Conservation (phyloP, 23 tunicate species). For the Styela clava region DNA sequence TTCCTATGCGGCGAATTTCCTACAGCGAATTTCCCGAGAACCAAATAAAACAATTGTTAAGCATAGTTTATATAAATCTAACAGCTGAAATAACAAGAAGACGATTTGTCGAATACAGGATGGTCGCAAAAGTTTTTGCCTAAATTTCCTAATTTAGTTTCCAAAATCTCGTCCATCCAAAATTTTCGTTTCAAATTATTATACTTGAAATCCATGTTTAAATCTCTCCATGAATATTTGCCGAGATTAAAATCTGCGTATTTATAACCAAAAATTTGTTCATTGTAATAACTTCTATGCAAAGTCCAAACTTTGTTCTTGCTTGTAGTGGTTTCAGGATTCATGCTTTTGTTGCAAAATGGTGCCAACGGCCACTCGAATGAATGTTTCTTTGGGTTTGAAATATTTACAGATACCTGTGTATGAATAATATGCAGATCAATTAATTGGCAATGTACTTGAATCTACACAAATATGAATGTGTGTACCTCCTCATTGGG, state of each 20-base stretch:
- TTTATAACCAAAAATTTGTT: constrained; percentile 60
- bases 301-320: constrained; percentile 35
- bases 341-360: constrained; percentile 51
- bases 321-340: constrained; percentile 27
- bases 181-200: constrained; percentile 1
- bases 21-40: no score
- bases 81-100: background rate
- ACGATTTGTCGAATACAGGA: background rate
- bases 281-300: constrained; percentile 25
- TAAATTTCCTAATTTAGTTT: constrained; percentile 12
- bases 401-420: no score
- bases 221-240: constrained; percentile 18
- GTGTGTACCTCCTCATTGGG: no score
- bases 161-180: constrained; percentile 18
- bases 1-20: no score
- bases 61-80: no score
- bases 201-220: constrained; percentile 21
- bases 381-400: background rate
- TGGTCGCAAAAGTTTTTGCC: background rate
- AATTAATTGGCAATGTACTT: no score
- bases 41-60: no score
- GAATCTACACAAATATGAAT: no score
- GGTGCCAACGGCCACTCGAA: constrained; percentile 64
- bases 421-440: no score
- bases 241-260: constrained; percentile 42